A percentile compares a stretch with the other conserved stretches of the same genome.
Conservation (phyloP, 2,888 invertebrate genomes). For the Agapostemon virescens region DNA sequence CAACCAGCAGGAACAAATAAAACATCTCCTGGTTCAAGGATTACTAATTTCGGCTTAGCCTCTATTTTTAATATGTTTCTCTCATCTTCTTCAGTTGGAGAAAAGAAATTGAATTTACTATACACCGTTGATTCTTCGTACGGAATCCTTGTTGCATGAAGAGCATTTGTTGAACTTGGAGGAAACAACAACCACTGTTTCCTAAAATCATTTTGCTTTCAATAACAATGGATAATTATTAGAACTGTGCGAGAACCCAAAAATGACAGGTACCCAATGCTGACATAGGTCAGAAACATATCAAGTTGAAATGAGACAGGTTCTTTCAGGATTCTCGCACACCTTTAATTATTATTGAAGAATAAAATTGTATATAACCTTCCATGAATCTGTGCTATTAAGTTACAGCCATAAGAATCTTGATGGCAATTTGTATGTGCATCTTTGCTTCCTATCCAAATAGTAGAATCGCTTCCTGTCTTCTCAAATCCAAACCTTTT, state of each 20-base stretch:
- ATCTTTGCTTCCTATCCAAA: conserved; percentile 93
- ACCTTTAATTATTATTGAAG: background rate
- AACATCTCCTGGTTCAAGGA: conserved; percentile 91
- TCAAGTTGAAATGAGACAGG: no score
- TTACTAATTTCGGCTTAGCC: conserved; percentile 83
- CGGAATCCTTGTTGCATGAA: conserved; percentile 92
- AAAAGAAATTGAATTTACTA: conserved; percentile 90
- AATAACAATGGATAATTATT: background rate
- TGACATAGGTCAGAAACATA: no score
- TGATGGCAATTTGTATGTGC: conserved; percentile 97
- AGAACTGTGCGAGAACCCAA: background rate
- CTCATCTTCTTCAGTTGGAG: conserved; percentile 83
- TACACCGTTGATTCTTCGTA: conserved; percentile 98
- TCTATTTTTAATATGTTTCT: conserved; percentile 80
- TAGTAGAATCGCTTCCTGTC: conserved; percentile 86
- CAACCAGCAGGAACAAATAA: conserved; percentile 94
- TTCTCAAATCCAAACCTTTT: conserved; percentile 87
- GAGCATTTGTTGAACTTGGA: conserved; percentile 84
- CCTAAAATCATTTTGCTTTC: conserved; percentile 74
- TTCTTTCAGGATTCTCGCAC: background rate
- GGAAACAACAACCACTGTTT: conserved; percentile 97
- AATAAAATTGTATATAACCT: conserved; percentile 82
- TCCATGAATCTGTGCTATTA: conserved; percentile 94
- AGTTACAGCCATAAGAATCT: conserved; percentile 96
- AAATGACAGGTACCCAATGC: background rate